Evolutionary conservation across 2,113 vertebrate genomes (phyloP).

Genomic region (Mixornis gularis): DNA sequence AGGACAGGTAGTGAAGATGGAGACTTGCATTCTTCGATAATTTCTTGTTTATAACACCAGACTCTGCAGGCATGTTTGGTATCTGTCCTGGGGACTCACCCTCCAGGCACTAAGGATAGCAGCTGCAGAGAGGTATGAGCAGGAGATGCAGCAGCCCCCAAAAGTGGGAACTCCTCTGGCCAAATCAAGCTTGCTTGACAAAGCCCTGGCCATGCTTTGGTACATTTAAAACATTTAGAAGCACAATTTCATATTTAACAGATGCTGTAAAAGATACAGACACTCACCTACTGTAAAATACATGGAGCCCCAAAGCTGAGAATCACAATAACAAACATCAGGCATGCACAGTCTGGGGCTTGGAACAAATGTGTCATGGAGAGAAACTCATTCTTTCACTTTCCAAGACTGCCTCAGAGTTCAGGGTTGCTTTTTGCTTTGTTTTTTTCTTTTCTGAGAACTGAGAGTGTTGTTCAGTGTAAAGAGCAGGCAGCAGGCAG

Average conservation of each 20-base stretch:
- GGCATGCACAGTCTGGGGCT: not conserved
- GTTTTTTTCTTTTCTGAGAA: not conserved
- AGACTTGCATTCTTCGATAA: not conserved
- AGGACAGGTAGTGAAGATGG: not conserved
- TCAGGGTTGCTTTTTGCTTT: not conserved
- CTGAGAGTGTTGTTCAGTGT: not conserved
- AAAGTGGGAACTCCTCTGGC: not conserved
- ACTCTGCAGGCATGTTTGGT: not conserved
- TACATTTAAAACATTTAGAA: not conserved
- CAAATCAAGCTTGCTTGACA: not conserved
- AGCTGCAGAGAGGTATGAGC: not conserved
- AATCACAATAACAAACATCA: not conserved
- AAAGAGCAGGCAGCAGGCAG: not conserved
- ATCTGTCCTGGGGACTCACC: not conserved
- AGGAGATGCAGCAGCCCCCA: not conserved
- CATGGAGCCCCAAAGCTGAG: not conserved
- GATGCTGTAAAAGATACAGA: not conserved
- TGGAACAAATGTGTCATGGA: conserved; percentile 1
- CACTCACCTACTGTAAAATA: not conserved
- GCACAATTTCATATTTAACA: not conserved
- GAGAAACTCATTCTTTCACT: not conserved
- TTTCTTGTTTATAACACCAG: not conserved
- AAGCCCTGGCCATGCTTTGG: not conserved
- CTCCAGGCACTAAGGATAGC: not conserved
- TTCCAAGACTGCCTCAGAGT: not conserved